Base-by-base conservation (phyloP, 2,113 vertebrate genomes). In the Sterna hirundo region DNA sequence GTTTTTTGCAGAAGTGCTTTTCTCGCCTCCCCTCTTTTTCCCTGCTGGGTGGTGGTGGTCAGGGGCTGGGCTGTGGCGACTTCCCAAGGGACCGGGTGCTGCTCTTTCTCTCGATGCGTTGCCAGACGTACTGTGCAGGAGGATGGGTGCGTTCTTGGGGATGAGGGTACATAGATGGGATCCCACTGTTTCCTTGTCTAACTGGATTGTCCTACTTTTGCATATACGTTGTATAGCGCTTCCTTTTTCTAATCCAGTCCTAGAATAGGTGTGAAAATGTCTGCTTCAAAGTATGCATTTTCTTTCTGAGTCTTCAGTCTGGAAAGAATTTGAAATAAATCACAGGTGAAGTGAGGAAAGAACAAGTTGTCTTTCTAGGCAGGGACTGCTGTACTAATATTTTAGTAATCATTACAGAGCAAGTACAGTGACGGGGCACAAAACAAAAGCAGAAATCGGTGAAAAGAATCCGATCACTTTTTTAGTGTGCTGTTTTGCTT, bases 11-110 rank as follows among this genome's bases (percentile, higher is more conserved):
- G 92, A 68, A 60, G 18, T 46, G 18, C 46, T 46, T 46, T 30
- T 64, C 13, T 64, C 7, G 16, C 61, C 25, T 64, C 8, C 1
- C 38, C 36, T 64, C 61, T 21, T 44, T 27, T 32, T 21, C 29
- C 12, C 6, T 27, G 9, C 13, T 64, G 42, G 1, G 5, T 5
- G 10, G 0, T 17, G 21, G 5, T 32, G n/a, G 3, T 64, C 16
- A 57, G n/a, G 18, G 32, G 36, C 8, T 7, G 36, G 52, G 32
- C 42, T 68, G 32, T 38, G 58, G 22, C n/a, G 52, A 11, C 14
- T 38, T 25, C 14, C 21, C 20, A 16, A 38, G 90, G 22, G 29
- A 25, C 68, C 51, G 15, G 6, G 2, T 69, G 29, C 49, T 55
- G 0, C 47, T 78, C 6, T 22, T 65, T 61, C n/a, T 65, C 16